These are phyloP conservation scores for Rhabdornis inornatus DNA, from an alignment of 2,113 vertebrate species.

Conservation along the genomic window DNA sequence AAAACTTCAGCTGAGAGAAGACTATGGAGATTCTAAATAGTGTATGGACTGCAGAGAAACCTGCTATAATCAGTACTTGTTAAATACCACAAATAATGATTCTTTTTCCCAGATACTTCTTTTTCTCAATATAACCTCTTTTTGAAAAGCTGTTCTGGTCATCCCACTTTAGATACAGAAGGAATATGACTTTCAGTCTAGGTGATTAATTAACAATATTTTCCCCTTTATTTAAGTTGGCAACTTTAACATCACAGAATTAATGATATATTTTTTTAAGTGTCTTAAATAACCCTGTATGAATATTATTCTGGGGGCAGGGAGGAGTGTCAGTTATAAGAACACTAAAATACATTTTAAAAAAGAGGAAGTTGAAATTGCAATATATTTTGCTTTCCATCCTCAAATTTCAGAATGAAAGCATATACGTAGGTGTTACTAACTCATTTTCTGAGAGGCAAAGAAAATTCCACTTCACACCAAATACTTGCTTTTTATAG, in stretches of 20 bases:
- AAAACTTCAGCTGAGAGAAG: background rate
- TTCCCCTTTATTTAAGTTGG: background rate
- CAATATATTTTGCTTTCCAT: background rate
- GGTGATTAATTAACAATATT: background rate
- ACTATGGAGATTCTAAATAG: background rate
- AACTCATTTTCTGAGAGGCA: background rate
- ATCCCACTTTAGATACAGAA: background rate
- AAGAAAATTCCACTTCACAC: background rate
- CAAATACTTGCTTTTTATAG: background rate
- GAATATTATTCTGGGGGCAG: background rate
- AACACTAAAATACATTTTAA: background rate
- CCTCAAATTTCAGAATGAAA: background rate
- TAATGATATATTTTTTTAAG: fast-evolving
- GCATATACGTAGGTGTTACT: background rate
- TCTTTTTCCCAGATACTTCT: background rate
- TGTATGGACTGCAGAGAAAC: background rate
- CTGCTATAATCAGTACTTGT: background rate
- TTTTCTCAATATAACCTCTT: background rate
- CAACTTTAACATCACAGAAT: background rate
- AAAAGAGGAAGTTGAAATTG: background rate
- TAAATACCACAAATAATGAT: background rate
- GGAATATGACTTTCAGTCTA: background rate
- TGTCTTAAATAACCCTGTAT: background rate
- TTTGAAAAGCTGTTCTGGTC: background rate
- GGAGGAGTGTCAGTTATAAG: background rate